Evolutionary conservation across 2,888 invertebrate genomes (phyloP).

Genomic region (Parnassius glacialis): DNA sequence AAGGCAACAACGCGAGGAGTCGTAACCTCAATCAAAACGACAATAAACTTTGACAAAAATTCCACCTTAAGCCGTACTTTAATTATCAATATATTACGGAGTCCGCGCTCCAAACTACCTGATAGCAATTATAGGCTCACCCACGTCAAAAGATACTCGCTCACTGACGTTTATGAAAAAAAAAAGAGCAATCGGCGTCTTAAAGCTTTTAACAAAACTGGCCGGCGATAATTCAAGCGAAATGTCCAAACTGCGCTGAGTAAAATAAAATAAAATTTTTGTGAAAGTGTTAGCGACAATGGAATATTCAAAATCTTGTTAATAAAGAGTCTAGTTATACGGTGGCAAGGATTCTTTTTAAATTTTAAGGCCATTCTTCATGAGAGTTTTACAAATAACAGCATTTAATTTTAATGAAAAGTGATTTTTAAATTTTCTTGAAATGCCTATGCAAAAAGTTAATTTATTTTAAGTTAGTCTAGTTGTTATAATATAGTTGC

Average conservation of each 20-base stretch:
- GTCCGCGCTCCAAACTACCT: conserved; percentile 72
- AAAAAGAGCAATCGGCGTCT: conserved; percentile 64
- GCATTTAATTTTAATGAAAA: too few relatives aligned
- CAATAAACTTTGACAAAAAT: conserved; percentile 80
- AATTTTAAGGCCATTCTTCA: not conserved
- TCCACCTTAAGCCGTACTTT: conserved; percentile 78
- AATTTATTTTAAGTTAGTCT: too few relatives aligned
- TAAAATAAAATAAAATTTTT: conserved; percentile 56
- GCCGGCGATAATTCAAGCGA: conserved; percentile 79
- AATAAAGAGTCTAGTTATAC: conserved; percentile 64
- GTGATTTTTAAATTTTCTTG: too few relatives aligned
- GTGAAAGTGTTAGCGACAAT: conserved; percentile 80
- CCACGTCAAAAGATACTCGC: conserved; percentile 73
- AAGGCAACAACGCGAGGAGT: conserved; percentile 47
- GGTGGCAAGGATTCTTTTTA: conserved; percentile 31
- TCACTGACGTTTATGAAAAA: conserved; percentile 69
- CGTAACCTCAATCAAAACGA: conserved; percentile 79
- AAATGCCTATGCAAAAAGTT: too few relatives aligned
- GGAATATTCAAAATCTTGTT: conserved; percentile 79
- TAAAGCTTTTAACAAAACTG: conserved; percentile 78
- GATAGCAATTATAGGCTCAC: conserved; percentile 79
- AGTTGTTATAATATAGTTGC: too few relatives aligned
- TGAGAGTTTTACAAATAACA: too few relatives aligned
- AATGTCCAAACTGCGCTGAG: conserved; percentile 71
- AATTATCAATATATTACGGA: conserved; percentile 79